Percentiles rank a stretch among this genome's conserved stretches.
These are phyloP conservation scores for Eupeodes latifasciatus DNA, from an alignment of 2,888 invertebrate species.

Conservation along the genomic window DNA sequence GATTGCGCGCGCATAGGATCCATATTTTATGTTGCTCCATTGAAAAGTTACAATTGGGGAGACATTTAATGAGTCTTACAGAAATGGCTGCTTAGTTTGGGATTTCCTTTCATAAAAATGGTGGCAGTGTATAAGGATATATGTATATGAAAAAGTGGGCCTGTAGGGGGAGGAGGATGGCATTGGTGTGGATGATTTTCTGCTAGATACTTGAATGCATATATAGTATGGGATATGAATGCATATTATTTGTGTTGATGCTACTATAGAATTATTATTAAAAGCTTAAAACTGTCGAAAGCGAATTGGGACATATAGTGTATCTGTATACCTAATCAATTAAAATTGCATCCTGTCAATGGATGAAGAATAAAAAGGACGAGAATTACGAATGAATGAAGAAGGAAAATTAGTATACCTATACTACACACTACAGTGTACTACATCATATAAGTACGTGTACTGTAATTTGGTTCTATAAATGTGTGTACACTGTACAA, in stretches of 20 bases:
- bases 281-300: not conserved
- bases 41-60: constrained; percentile 60
- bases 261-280: not conserved
- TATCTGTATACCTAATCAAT: not conserved
- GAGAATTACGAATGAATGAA: not conserved
- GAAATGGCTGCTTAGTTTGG: constrained; percentile 54
- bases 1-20: constrained; percentile 46
- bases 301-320: not conserved
- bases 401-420: not conserved
- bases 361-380: not conserved
- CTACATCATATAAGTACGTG: too few relatives aligned
- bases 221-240: not conserved
- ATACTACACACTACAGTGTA: too few relatives aligned
- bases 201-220: not conserved
- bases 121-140: not conserved
- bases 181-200: too few relatives aligned
- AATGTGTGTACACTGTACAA: too few relatives aligned
- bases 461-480: too few relatives aligned
- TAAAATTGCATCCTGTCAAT: constrained; percentile 8
- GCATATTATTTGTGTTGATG: not conserved
- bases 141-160: not conserved
- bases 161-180: not conserved
- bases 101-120: constrained; percentile 24
- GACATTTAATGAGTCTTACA: constrained; percentile 53
- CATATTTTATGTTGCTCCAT: constrained; percentile 38